Evolutionary conservation across 2,113 vertebrate species (phyloP).

Genomic region (Caranx melampygus): DNA sequence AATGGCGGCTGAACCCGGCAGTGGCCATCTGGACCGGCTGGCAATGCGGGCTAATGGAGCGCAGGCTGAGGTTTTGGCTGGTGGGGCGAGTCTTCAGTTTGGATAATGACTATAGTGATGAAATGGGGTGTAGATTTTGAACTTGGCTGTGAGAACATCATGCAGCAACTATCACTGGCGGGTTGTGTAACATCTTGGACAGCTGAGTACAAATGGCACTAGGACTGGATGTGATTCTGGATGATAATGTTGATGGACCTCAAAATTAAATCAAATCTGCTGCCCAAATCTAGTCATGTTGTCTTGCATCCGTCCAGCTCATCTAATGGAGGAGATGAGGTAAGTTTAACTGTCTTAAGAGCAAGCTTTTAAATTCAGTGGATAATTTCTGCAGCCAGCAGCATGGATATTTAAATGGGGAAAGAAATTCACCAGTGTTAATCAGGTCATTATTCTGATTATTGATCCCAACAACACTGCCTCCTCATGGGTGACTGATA

Average conservation of each 20-base stretch:
- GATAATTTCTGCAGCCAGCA: slow-evolving; percentile 20
- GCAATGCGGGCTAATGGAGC: slow-evolving; percentile 49
- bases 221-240: slow-evolving; percentile 1
- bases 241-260: slow-evolving; percentile 37
- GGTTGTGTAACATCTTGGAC: slow-evolving; percentile 37
- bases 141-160: slow-evolving; percentile 51
- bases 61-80: slow-evolving; percentile 51
- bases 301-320: neutral
- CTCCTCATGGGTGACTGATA: slow-evolving; percentile 14
- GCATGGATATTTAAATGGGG: slow-evolving; percentile 12
- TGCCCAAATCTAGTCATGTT: slow-evolving; percentile 14
- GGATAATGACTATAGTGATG: slow-evolving; percentile 62
- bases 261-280: slow-evolving; percentile 44
- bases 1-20: slow-evolving; percentile 41
- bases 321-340: neutral
- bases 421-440: neutral
- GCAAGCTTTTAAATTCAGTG: neutral
- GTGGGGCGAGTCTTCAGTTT: slow-evolving; percentile 60
- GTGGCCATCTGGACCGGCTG: slow-evolving; percentile 69
- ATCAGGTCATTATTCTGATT: slow-evolving; percentile 24
- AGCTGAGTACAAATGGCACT: slow-evolving; percentile 8
- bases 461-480: slow-evolving; percentile 33
- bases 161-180: slow-evolving; percentile 39
- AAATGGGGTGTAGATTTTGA: slow-evolving; percentile 52
- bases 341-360: neutral